A percentile compares a stretch with the other conserved stretches of the same genome.
Conservation (phyloP, 1,140 invertebrate species). For the Nilaparvata lugens region DNA sequence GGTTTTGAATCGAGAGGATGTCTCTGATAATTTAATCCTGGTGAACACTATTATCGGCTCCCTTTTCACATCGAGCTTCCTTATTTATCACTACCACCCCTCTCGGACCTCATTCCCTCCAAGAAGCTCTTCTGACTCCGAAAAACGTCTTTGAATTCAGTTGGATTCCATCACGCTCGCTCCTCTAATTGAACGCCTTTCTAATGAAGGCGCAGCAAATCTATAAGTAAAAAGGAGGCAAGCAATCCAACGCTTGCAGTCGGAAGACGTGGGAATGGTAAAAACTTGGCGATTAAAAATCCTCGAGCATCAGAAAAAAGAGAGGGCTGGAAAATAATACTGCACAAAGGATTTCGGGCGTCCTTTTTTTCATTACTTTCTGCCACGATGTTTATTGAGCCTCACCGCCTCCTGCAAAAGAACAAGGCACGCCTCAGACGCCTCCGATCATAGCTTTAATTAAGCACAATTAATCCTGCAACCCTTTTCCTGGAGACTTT, state of each 20-base stretch:
- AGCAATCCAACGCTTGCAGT: neutral
- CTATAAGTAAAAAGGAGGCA: neutral
- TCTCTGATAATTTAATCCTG: no score
- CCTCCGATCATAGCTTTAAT: neutral
- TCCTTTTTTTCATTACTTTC: neutral
- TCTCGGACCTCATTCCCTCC: no score
- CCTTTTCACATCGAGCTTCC: no score
- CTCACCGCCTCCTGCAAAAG: no score
- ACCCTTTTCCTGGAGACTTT: neutral
- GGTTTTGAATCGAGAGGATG: no score
- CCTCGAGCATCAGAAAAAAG: neutral
- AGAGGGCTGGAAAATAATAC: neutral
- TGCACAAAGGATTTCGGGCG: neutral
- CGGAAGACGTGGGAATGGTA: neutral
- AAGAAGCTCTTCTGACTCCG: no score
- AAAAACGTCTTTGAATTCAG: no score
- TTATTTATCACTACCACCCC: no score
- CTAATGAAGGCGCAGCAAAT: neutral
- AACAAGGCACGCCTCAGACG: no score
- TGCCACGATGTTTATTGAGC: no score
- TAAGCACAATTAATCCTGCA: neutral
- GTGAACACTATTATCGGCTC: no score
- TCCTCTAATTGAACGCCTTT: neutral
- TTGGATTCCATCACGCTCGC: neutral
- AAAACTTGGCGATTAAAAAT: slow-evolving; percentile 4